phyloP scores from a whole-genome alignment of 2,113 vertebrate genomes.

The Coptodon bakossiorum region DNA sequence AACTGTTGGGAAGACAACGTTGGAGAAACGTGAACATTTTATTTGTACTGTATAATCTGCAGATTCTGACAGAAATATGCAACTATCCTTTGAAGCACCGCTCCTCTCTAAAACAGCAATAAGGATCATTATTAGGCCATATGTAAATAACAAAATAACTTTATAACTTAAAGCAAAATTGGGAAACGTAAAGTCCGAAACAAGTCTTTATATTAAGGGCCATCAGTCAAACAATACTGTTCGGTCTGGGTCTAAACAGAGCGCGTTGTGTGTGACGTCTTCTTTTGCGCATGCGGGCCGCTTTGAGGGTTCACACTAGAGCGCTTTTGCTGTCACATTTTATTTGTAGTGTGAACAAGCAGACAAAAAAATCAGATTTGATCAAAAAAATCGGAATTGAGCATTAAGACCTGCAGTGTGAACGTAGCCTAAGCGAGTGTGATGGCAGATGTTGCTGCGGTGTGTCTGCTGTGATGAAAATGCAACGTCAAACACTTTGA shows the following conservation, averaged over 20 bases:
- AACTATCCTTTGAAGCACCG: rapidly evolving
- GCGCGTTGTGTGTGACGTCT: rapidly evolving
- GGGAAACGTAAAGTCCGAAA: rapidly evolving
- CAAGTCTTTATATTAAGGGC: background rate
- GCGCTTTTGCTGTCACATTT: rapidly evolving
- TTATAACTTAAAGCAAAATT: background rate
- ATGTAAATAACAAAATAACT: background rate
- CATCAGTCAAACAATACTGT: rapidly evolving
- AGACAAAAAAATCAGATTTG: rapidly evolving
- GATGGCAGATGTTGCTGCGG: background rate
- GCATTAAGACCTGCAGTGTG: background rate
- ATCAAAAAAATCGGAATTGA: rapidly evolving
- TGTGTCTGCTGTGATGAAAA: background rate
- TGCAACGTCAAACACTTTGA: background rate
- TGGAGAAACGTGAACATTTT: too few relatives aligned
- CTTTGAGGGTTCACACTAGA: background rate
- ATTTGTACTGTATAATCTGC: too few relatives aligned
- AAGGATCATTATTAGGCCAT: rapidly evolving
- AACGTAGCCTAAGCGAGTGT: background rate
- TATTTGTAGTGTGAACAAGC: rapidly evolving
- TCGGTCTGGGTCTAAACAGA: rapidly evolving
- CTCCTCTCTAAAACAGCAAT: background rate
- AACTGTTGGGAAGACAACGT: too few relatives aligned
- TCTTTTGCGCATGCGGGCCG: background rate
- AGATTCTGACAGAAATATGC: too few relatives aligned